Percentiles rank a stretch among this genome's conserved stretches.
phyloP scores from a whole-genome alignment of 2,888 invertebrate species.

The Doris montereyensis region DNA sequence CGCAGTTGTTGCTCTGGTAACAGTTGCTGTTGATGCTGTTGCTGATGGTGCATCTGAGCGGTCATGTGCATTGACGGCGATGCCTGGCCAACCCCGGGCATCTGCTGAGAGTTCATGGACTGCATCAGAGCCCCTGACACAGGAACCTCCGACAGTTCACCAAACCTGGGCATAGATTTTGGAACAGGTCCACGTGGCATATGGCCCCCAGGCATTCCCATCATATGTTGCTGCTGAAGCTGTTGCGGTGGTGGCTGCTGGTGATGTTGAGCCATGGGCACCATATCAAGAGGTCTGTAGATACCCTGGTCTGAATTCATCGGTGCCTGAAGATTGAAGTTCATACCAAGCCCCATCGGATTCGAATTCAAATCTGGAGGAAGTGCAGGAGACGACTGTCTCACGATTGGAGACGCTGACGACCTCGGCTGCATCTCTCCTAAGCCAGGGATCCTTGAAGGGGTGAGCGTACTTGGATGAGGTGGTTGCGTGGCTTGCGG shows the following conservation, averaged over 20 bases:
- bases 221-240: conserved; percentile 19
- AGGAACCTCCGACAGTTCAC: too few relatives aligned
- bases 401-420: background rate
- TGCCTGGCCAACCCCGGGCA: too few relatives aligned
- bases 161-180: too few relatives aligned
- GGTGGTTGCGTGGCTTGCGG: background rate
- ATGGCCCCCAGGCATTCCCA: too few relatives aligned
- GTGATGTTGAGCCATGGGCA: background rate
- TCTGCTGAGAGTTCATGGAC: too few relatives aligned
- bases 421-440: background rate
- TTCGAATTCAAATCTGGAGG: conserved; percentile 1
- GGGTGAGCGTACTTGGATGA: background rate
- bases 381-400: background rate
- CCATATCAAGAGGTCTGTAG: conserved; percentile 35
- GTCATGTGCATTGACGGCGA: too few relatives aligned
- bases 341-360: background rate
- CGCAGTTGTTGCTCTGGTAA: background rate
- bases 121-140: too few relatives aligned
- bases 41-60: too few relatives aligned
- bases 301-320: conserved; percentile 5
- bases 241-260: background rate
- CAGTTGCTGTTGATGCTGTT: conserved; percentile 24
- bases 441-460: background rate
- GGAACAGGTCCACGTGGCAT: too few relatives aligned
- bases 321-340: background rate